These are phyloP conservation scores for Kryptolebias marmoratus DNA, from an alignment of 2,113 vertebrate species.

Conservation along the genomic window DNA sequence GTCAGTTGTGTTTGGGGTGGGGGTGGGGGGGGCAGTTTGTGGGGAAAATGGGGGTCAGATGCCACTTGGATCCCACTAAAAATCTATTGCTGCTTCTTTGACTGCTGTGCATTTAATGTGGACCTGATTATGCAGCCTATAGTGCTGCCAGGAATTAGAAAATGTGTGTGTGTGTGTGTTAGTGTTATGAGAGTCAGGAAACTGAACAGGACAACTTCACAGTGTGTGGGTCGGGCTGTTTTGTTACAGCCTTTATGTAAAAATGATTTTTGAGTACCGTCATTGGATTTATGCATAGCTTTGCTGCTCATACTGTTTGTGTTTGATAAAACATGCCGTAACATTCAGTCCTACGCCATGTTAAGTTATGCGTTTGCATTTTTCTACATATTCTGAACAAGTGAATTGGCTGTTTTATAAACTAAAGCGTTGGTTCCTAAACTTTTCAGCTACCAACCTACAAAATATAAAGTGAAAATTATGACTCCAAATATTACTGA, in stretches of 20 bases:
- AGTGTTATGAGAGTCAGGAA: slow-evolving; percentile 3
- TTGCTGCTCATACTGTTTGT: background rate
- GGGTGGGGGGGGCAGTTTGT: background rate
- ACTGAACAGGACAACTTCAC: background rate
- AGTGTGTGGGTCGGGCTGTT: background rate
- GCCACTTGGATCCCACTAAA: slow-evolving; percentile 23
- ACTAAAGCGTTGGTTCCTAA: background rate
- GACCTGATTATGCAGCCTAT: slow-evolving; percentile 20
- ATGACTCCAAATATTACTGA: too few species aligned
- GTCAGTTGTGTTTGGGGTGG: background rate
- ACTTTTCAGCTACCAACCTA: too few species aligned
- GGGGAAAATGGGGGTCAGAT: background rate
- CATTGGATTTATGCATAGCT: too few species aligned
- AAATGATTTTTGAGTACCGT: too few species aligned
- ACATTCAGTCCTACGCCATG: too few species aligned
- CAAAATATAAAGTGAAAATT: too few species aligned
- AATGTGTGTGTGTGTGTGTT: slow-evolving; percentile 1
- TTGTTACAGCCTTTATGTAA: too few species aligned
- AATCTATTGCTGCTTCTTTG: slow-evolving; percentile 23
- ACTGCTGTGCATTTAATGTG: slow-evolving; percentile 35
- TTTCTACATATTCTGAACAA: background rate
- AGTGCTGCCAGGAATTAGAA: background rate
- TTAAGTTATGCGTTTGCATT: background rate
- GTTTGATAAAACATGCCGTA: background rate
- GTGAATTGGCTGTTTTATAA: background rate